phyloP scores from a whole-genome alignment of 2,888 invertebrate genomes.

The Callinectes sapidus region DNA sequence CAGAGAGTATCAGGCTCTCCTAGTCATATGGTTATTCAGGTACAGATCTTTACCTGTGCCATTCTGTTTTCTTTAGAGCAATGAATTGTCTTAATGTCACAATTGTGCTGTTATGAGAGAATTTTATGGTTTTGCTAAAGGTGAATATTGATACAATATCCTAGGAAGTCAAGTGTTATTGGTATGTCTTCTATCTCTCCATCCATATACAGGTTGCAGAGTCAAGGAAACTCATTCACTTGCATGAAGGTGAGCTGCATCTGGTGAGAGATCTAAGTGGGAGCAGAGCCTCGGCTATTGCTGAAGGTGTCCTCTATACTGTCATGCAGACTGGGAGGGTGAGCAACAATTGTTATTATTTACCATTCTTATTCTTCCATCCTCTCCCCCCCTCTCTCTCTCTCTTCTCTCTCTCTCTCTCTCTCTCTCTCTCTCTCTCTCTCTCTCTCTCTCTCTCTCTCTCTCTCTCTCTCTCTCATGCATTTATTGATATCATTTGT shows the following conservation, averaged over 20 bases:
- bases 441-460: neutral
- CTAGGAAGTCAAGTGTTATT: neutral
- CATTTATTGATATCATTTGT: neutral
- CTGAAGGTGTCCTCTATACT: slow-evolving; percentile 57
- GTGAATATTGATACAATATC: too few relatives aligned
- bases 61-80: neutral
- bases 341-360: neutral
- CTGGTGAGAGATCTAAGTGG: slow-evolving; percentile 59
- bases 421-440: neutral
- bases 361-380: neutral
- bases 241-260: slow-evolving; percentile 58
- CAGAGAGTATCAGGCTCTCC: slow-evolving; percentile 59
- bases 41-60: neutral
- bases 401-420: neutral
- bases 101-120: neutral
- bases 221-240: slow-evolving; percentile 59
- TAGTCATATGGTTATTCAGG: slow-evolving; percentile 64
- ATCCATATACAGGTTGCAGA: slow-evolving; percentile 50
- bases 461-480: neutral
- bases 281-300: slow-evolving; percentile 53
- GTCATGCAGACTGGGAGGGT: slow-evolving; percentile 61
- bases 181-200: neutral
- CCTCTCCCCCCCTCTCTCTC: neutral
- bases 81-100: neutral
- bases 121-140: neutral